Evolutionary conservation across 2,888 invertebrate species (phyloP).

Genomic region (Calliopum simillimum): DNA sequence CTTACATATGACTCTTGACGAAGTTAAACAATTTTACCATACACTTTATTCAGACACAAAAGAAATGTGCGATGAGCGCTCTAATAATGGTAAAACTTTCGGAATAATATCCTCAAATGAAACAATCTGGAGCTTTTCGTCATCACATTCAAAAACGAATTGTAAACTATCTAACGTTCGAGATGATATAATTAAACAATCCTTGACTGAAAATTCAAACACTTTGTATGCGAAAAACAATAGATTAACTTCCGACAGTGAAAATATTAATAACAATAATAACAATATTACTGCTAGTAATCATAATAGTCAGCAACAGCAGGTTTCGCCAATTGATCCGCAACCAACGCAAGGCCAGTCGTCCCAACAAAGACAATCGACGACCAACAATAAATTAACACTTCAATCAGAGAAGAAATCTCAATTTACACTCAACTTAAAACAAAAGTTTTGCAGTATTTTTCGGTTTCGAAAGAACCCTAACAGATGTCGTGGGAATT

Average conservation of each 20-base stretch:
- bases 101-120: conserved; percentile 61
- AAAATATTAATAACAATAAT: conserved; percentile 49
- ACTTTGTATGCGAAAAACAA: conserved; percentile 23
- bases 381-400: conserved; percentile 52
- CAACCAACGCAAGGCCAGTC: conserved; percentile 28
- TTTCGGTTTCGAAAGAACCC: conserved; percentile 76
- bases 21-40: conserved; percentile 85
- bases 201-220: neutral
- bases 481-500: conserved; percentile 57
- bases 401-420: conserved; percentile 73
- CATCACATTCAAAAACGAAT: conserved; percentile 41
- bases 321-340: conserved; percentile 44
- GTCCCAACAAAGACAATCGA: conserved; percentile 34
- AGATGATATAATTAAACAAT: conserved; percentile 6
- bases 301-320: conserved; percentile 44
- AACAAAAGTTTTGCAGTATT: conserved; percentile 87
- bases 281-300: conserved; percentile 49
- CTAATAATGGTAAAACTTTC: conserved; percentile 46
- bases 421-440: conserved; percentile 80
- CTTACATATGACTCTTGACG: conserved; percentile 86
- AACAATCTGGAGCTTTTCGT: conserved; percentile 59
- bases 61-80: conserved; percentile 71
- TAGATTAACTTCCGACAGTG: conserved; percentile 48
- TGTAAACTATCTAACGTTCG: conserved; percentile 18
- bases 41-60: conserved; percentile 76